phyloP scores from a whole-genome alignment of 2,113 vertebrate genomes.

The Cercocebus atys region DNA sequence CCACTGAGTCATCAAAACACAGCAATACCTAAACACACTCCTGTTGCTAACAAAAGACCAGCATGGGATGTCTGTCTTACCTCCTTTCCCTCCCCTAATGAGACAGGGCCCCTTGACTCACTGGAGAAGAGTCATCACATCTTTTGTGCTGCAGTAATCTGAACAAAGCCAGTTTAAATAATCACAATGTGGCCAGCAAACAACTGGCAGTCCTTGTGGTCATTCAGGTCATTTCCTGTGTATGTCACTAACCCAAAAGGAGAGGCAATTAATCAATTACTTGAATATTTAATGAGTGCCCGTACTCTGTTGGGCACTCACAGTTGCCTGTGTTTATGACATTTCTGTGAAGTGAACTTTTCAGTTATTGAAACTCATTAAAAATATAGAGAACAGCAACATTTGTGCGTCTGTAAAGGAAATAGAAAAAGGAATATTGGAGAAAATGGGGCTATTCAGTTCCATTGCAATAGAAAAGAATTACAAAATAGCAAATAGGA shows the following conservation, averaged over 20 bases:
- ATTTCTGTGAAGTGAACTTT: constrained; percentile 40
- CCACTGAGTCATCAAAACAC: constrained; percentile 68
- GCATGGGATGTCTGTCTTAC: constrained; percentile 52
- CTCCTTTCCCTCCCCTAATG: background rate
- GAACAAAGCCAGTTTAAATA: constrained; percentile 56
- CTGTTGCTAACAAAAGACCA: constrained; percentile 67
- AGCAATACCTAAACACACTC: constrained; percentile 25
- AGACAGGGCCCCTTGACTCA: constrained; percentile 50
- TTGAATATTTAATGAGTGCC: background rate
- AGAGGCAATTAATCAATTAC: constrained; percentile 35
- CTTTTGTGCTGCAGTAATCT: constrained; percentile 45
- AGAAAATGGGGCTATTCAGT: background rate
- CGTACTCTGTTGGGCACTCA: background rate
- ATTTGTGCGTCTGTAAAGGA: background rate
- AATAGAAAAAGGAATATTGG: background rate
- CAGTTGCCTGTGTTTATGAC: constrained; percentile 18
- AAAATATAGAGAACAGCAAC: constrained; percentile 30
- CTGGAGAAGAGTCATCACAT: constrained; percentile 24
- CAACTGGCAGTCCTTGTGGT: background rate
- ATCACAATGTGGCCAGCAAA: constrained; percentile 39
- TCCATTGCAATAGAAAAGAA: background rate
- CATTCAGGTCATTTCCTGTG: constrained; percentile 59
- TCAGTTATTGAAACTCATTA: constrained; percentile 25
- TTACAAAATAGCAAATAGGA: constrained; percentile 14
- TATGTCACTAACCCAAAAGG: constrained; percentile 11